Evolutionary conservation across 2,113 vertebrate genomes (phyloP), one percentile per base, ranked within the genome.

Genomic region (Todiramphus saurophagus): DNA sequence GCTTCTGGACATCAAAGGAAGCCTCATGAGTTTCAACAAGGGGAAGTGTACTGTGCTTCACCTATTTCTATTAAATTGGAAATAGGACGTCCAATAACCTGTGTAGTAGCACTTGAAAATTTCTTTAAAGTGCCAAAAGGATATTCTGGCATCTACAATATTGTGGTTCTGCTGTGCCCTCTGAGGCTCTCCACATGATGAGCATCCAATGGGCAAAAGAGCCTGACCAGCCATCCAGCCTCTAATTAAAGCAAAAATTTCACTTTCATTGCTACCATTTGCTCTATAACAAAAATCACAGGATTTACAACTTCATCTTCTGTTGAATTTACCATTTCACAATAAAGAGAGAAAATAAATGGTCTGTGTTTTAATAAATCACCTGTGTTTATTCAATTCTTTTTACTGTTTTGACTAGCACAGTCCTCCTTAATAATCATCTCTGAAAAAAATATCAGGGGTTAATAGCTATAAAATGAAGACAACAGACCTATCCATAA

Each of bases 391-490:
- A 89, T 89, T 94, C 58, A 91, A 37, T 84, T 76, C 37, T 6
- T 63, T 78, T 50, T 33, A 12, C 9, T 82, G 48, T 46, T 92
- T 90, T 91, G 70, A 73, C 35, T 78, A 84, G 15, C 0, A 0
- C 39, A 64, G 16, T 77, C 50, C 79, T 89, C 53, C 60, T 89
- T 70, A 94, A 96, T 74, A 94, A 93, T 78, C 51, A 25, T 56
- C 24, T 69, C n/a, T 82, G 60, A 88, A 72, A 51, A 78, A 13
- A 80, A 60, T 74, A 68, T 72, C 77, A 91, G n/a, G 25, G 85
- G 69, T 95, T 92, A 95, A 73, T 51, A 84, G 39, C 77, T 90
- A 50, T 85, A 43, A 84, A 95, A 96, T 68, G 12, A 87, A 73
- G 41, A 89, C 23, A 75, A 80, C 88, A 94, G 62, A 50, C 27